Percentiles rank a stretch among this genome's conserved stretches.
phyloP scores from a whole-genome alignment of 2,888 invertebrate genomes.

The Heliconius ismenius region DNA sequence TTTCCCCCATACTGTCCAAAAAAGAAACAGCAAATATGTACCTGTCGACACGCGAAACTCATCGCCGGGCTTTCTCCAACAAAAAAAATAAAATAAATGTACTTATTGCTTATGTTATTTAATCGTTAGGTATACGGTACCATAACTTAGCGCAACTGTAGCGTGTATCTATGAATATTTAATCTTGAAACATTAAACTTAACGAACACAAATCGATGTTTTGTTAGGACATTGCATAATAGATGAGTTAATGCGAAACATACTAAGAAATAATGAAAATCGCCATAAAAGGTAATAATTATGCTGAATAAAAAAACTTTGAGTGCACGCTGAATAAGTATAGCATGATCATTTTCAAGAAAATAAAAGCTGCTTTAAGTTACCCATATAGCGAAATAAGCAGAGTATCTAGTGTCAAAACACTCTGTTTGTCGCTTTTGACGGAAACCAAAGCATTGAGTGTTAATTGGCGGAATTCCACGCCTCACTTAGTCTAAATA shows the following conservation, averaged over 20 bases:
- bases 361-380: too few species aligned
- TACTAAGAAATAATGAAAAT: not conserved
- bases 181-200: constrained; percentile 4
- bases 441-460: not conserved
- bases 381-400: too few species aligned
- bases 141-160: not conserved
- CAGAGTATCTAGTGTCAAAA: too few species aligned
- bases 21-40: too few species aligned
- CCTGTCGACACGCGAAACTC: not conserved
- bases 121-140: not conserved
- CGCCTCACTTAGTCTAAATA: not conserved
- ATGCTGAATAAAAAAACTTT: not conserved
- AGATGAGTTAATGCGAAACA: not conserved
- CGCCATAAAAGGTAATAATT: constrained; percentile 13
- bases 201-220: not conserved
- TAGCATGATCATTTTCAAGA: too few species aligned
- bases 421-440: not conserved
- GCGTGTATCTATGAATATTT: constrained; percentile 2
- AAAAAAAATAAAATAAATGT: not conserved
- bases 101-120: not conserved
- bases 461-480: not conserved
- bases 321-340: not conserved
- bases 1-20: too few species aligned
- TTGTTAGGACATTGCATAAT: not conserved
- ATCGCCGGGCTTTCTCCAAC: not conserved